These are phyloP conservation scores for Spongilla lacustris DNA, from an alignment of 37 sponge, comb jelly and placozoan genomes.

Conservation along the genomic window DNA sequence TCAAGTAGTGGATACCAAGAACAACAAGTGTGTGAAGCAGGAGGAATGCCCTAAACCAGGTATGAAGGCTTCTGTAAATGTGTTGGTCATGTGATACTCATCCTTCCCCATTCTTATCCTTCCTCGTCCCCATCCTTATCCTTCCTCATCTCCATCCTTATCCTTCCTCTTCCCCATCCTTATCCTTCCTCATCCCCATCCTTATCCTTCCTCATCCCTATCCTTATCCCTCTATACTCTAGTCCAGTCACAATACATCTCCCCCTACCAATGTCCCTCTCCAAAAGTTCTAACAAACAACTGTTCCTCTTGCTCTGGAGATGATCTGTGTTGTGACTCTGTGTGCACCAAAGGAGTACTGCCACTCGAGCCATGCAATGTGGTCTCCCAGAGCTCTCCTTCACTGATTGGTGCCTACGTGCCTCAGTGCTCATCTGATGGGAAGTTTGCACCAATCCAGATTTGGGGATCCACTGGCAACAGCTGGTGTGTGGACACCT, in stretches of 20 bases:
- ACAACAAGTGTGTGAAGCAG: slow-evolving; percentile 19
- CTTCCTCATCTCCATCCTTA: too few relatives aligned
- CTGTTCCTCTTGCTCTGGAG: too few relatives aligned
- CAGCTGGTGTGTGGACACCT: slow-evolving; percentile 74
- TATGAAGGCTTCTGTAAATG: not conserved
- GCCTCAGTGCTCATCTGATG: slow-evolving; percentile 58
- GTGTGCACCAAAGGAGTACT: not conserved
- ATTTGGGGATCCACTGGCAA: slow-evolving; percentile 54
- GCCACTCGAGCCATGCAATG: too few relatives aligned
- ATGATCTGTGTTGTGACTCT: not conserved
- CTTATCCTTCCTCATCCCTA: too few relatives aligned
- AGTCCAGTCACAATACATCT: not conserved
- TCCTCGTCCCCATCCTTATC: too few relatives aligned
- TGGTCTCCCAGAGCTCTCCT: too few relatives aligned
- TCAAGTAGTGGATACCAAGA: slow-evolving; percentile 17
- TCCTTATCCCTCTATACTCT: too few relatives aligned
- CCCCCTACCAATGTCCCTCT: not conserved
- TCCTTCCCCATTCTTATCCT: too few relatives aligned
- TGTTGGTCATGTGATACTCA: not conserved
- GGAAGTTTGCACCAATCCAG: slow-evolving; percentile 45
- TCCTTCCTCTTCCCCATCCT: too few relatives aligned
- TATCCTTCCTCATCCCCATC: too few relatives aligned
- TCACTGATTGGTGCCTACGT: slow-evolving; percentile 18
- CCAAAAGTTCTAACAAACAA: too few relatives aligned
- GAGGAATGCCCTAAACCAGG: not conserved